Evolutionary conservation across 2,888 invertebrate species (phyloP).

Genomic region (Epistrophella euchroma): DNA sequence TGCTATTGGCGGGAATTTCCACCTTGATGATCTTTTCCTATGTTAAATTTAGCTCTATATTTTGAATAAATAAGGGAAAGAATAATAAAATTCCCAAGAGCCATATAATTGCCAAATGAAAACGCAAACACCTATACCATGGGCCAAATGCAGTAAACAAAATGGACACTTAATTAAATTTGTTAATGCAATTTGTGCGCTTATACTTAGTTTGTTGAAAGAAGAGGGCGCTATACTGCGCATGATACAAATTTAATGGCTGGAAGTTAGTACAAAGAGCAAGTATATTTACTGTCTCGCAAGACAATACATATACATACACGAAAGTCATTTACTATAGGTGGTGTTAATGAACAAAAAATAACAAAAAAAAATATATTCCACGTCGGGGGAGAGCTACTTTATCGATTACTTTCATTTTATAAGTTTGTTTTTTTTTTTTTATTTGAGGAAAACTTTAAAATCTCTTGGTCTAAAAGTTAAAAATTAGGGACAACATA

Average conservation of each 20-base stretch:
- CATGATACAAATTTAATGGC: constrained; percentile 59
- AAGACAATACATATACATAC: constrained; percentile 33
- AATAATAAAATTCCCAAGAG: constrained; percentile 55
- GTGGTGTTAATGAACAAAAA: constrained; percentile 44
- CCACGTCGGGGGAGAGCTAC: constrained; percentile 29
- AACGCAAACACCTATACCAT: constrained; percentile 33
- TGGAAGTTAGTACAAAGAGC: constrained; percentile 21
- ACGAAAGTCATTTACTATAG: constrained; percentile 24
- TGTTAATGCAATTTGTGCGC: constrained; percentile 71
- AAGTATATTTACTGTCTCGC: constrained; percentile 33
- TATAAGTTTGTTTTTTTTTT: constrained; percentile 29
- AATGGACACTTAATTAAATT: constrained; percentile 75
- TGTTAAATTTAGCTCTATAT: background rate
- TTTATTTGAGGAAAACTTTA: constrained; percentile 2
- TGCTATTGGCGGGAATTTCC: background rate
- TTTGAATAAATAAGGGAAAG: constrained; percentile 9
- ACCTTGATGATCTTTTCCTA: background rate
- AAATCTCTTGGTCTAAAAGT: no score
- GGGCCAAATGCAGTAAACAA: constrained; percentile 73
- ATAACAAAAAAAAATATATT: constrained; percentile 20
- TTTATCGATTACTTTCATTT: constrained; percentile 74
- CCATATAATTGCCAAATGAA: constrained; percentile 37
- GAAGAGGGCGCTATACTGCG: constrained; percentile 52
- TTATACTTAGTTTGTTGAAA: background rate
- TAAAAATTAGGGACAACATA: no score